Evolutionary conservation across 2,113 vertebrate genomes (phyloP), one percentile per base, ranked within the genome.

Genomic region (Heteronetta atricapilla): DNA sequence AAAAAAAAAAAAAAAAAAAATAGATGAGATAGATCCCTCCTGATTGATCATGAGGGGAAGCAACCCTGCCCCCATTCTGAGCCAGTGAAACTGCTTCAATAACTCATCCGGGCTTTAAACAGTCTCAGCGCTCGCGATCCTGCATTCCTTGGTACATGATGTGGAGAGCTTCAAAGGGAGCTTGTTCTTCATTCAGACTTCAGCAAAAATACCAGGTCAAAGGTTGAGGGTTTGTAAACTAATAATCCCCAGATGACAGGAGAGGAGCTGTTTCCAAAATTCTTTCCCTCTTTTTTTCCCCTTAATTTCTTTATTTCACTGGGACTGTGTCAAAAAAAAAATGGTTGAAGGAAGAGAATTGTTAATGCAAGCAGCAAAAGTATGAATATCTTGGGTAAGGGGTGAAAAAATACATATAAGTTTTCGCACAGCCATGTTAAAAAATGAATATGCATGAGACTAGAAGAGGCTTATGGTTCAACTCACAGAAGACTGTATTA

Each of bases 161-260:
- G 93, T 59, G 75, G 63, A 74, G 83, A 93, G 95, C 95, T 97
- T 98, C 97, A 97, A 98, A 98, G 97, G 74, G 90, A 97, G 83
- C 40, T 87, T 81, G 86, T 60, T 90, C 91, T 77, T 95, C 90
- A 85, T 90, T 93, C 83, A 91, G 87, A 95, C 93, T 89, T 93
- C 60, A 89, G 92, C 87, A 95, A 96, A 97, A 97, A 96, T 89
- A 55, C 81, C 85, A 94, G 96, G 96, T 96, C 96, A 97, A 96
- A 98, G 96, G 95, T 90, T 94, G 90, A 96, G 78, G 86, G 95
- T 97, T 97, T 95, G 95, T 96, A 96, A 98, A 98, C 96, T 96
- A 98, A 97, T 97, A 98, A 98, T 94, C 91, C 94, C 93, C 96
- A 97, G 95, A 84, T 97, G 96, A 96, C 93, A 97, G 72, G 58